Evolutionary conservation across 1,140 invertebrate species (phyloP), one percentile per base, ranked within the genome.

Genomic region (Caerostris darwini): DNA sequence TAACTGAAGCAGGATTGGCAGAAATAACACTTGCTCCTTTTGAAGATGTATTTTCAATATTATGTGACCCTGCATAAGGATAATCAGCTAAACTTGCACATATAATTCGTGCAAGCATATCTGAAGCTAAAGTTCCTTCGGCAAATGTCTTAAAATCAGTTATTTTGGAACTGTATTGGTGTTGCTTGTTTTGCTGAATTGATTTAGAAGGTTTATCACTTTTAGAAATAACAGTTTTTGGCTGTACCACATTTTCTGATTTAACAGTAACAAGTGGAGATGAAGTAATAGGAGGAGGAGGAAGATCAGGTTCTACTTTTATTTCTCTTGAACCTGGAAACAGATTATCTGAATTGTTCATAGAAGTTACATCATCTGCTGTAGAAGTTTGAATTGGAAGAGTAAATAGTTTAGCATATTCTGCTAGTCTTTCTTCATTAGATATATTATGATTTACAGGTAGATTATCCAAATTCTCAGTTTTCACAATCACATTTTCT

Each of bases 81-180:
- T 87, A 95, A 90, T 95, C 93, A 56, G 94, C 95, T 77, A 95
- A 90, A 77, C 95, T 95, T 6, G 94, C 94, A 92, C 95, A 94
- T 58, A 95, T 95, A 17, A 95, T 95, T 4, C 94, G 94, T 69
- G 92, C 91, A 34, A 95, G 77, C 91, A 95, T 92, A 85, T 95
- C 94, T 6, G 91, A 94, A 14, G 95, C 92, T 7, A 94, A 93
- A 81, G 94, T 94, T 19, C 94, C 91, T 61, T 86, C 81, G 53
- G 91, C 34, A 93, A 94, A 94, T 61, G 87, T 85, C 5, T 67
- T 85, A n/a, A 90, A 90, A n/a, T 94, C 93, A 10, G 93, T 54
- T 58, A 90, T 54, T 94, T 94, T 94, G n/a, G 93, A 58, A 85
- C 59, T 53, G 59, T 64, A 90, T 58, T 58, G 10, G 12, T 81